Percentiles rank a stretch among this genome's conserved stretches.
These are phyloP conservation scores for Chaenogobius annularis DNA, from an alignment of 2,113 vertebrate species.

Conservation along the genomic window DNA sequence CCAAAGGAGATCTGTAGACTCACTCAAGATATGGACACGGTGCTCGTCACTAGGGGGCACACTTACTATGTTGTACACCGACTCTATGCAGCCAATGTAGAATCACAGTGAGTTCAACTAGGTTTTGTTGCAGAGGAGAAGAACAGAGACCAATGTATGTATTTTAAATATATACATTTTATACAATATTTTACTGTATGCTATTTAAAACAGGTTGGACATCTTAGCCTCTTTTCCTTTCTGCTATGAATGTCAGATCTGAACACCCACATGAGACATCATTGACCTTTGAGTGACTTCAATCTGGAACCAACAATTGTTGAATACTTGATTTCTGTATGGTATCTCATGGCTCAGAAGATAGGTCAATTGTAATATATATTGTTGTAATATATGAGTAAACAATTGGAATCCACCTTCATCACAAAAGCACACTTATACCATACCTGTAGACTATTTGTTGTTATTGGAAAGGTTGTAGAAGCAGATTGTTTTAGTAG, in stretches of 20 bases:
- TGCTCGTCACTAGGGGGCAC: conserved; percentile 65
- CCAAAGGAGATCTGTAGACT: conserved; percentile 53
- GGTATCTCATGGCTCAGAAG: neutral
- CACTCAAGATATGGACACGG: neutral
- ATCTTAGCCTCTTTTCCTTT: neutral
- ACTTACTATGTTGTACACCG: conserved; percentile 58
- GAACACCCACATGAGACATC: neutral
- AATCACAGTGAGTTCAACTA: conserved; percentile 35
- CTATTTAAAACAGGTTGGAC: neutral
- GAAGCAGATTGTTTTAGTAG: neutral
- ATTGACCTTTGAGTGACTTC: neutral
- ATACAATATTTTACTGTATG: neutral
- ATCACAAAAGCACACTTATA: neutral
- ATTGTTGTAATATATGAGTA: too few species aligned
- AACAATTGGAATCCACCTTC: neutral
- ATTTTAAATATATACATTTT: neutral
- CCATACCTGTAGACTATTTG: neutral
- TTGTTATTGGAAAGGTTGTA: neutral
- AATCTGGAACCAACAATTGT: neutral
- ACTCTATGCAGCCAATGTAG: conserved; percentile 16
- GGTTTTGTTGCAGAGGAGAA: neutral
- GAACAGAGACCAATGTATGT: neutral
- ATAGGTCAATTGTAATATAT: neutral
- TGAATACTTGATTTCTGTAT: neutral
- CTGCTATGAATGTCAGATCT: neutral